These are phyloP conservation scores for Prunella fulvescens DNA, from an alignment of 2,113 vertebrate genomes.

Conservation along the genomic window DNA sequence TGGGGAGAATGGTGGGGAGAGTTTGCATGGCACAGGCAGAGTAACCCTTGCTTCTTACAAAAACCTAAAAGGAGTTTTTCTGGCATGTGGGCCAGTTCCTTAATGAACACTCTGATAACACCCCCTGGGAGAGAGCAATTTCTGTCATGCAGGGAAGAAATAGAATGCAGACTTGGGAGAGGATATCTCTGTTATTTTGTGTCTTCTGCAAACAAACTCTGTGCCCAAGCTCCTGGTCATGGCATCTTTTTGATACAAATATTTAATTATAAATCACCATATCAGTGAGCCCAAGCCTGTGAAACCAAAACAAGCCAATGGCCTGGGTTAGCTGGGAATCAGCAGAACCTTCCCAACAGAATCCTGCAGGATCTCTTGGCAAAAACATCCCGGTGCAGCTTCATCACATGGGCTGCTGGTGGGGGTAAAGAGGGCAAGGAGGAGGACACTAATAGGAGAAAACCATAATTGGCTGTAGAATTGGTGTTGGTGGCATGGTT, in stretches of 20 bases:
- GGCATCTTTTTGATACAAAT: neutral
- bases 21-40: neutral
- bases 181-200: neutral
- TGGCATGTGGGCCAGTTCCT: neutral
- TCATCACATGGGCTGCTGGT: neutral
- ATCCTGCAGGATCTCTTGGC: neutral
- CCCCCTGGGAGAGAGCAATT: neutral
- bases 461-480: neutral
- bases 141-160: neutral
- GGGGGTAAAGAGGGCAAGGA: neutral
- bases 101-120: neutral
- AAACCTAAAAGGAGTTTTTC: neutral
- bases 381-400: neutral
- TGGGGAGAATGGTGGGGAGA: neutral
- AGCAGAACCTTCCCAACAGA: neutral
- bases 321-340: neutral
- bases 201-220: neutral
- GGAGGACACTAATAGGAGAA: neutral
- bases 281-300: neutral
- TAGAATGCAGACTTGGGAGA: neutral
- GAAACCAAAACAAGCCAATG: neutral
- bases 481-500: neutral
- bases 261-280: neutral
- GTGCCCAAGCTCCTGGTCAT: neutral
- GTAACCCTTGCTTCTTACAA: neutral